These are phyloP conservation scores for Cenopis cana DNA, from an alignment of 2,888 invertebrate species.

Conservation along the genomic window DNA sequence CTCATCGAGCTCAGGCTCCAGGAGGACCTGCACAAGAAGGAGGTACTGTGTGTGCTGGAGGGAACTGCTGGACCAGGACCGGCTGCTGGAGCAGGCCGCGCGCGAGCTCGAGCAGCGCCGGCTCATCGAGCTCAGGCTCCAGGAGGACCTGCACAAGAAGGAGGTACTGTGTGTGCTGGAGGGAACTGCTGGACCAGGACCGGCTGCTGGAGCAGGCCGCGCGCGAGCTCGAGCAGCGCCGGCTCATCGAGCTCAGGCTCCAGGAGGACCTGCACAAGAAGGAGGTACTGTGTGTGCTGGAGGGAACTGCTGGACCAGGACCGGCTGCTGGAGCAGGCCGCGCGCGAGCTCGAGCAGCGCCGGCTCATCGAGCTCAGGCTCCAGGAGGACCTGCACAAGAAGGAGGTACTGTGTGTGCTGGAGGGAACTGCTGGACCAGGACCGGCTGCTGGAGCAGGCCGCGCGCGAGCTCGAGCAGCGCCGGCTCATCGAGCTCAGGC, in stretches of 20 bases:
- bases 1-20: conserved; percentile 85
- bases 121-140: conserved; percentile 83
- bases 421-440: conserved; percentile 94
- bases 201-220: conserved; percentile 1
- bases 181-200: conserved; percentile 96
- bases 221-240: too few relatives aligned
- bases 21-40: conserved; percentile 92
- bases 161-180: conserved; percentile 2
- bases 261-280: conserved; percentile 93
- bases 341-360: too few relatives aligned
- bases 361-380: conserved; percentile 81
- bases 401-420: conserved; percentile 59
- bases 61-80: conserved; percentile 95
- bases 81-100: conserved; percentile 87
- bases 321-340: neutral
- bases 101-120: too few relatives aligned
- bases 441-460: conserved; percentile 94
- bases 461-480: conserved; percentile 92
- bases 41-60: conserved; percentile 1
- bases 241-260: conserved; percentile 81
- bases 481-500: conserved; percentile 90
- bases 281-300: conserved; percentile 23
- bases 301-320: conserved; percentile 95
- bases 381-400: conserved; percentile 92
- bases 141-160: conserved; percentile 93